Evolutionary conservation across 1,140 invertebrate genomes (phyloP), one percentile per base, ranked within the genome.

Genomic region (Homarus americanus): DNA sequence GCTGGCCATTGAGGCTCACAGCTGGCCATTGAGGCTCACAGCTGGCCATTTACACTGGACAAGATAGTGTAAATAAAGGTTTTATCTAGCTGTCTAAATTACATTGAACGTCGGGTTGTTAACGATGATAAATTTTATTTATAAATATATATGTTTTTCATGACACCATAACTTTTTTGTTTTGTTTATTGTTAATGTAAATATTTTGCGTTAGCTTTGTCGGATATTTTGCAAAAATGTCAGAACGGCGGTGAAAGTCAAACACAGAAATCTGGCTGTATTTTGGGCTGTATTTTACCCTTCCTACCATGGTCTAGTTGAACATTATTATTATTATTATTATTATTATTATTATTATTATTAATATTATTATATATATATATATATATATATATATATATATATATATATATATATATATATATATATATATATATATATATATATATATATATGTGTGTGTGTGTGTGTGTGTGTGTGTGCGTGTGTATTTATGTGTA

Each of bases 191-290:
- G 63, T 63, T 63, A 44, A 34, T 82, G 79, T 0, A 38, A 63
- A 36, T 63, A 63, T 82, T 82, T 82, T 82, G 44, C 24, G 32
- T 63, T 58, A 82, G 49, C 63, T 58, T 28, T 36, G 53, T 82
- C 38, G 32, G 36, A 82, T 82, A 63, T 63, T 34, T 82, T 82
- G 24, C 44, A 82, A 38, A n/a, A 34, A 82, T 82, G 28, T 82
- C 49, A 63, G 49, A 36, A n/a, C 76, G 24, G n/a, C 41, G 32
- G 20, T 17, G 79, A 36, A 82, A 82, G 49, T 63, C 79, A 82
- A 82, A 82, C 53, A 80, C 41, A 82, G 36, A 63, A 63, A 40
- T 80, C 79, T 82, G 63, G 28, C 28, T 82, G 28, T 82, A 49
- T 82, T 82, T 28, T 63, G 32, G 0, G 32, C 3, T 0, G 1